Percentiles rank a stretch among this genome's conserved stretches.
Conservation (phyloP, 2,888 invertebrate genomes). For the Apamea sordens region DNA sequence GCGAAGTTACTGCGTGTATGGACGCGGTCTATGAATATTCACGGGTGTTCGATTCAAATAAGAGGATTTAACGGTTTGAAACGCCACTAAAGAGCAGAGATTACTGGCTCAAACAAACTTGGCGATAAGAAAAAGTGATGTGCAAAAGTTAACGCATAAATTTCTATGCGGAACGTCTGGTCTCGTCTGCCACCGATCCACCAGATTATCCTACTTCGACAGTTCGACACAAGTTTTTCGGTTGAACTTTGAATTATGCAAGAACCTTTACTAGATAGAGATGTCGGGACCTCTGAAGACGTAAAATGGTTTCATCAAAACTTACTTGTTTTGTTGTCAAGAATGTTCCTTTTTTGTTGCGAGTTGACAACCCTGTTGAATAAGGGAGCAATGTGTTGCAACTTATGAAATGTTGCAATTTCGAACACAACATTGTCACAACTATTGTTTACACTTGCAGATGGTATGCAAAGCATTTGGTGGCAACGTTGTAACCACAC, state of each 20-base stretch:
- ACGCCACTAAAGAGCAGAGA: slow-evolving; percentile 70
- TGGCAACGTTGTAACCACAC: slow-evolving; percentile 8
- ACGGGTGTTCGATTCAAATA: slow-evolving; percentile 62
- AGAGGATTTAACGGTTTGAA: slow-evolving; percentile 64
- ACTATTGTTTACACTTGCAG: slow-evolving; percentile 8
- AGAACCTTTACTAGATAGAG: slow-evolving; percentile 73
- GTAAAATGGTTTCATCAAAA: slow-evolving; percentile 66
- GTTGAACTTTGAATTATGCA: slow-evolving; percentile 77
- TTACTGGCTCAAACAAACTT: slow-evolving; percentile 79
- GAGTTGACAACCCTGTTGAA: slow-evolving; percentile 49
- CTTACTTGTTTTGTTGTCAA: slow-evolving; percentile 63
- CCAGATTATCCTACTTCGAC: slow-evolving; percentile 86
- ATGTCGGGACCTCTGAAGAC: slow-evolving; percentile 59
- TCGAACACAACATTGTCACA: slow-evolving; percentile 17
- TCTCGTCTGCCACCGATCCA: slow-evolving; percentile 82
- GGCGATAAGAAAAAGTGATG: slow-evolving; percentile 88
- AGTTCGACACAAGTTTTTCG: slow-evolving; percentile 81
- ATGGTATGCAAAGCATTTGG: slow-evolving; percentile 23
- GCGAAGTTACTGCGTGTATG: slow-evolving; percentile 46
- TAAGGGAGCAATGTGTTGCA: slow-evolving; percentile 30
- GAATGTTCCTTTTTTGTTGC: slow-evolving; percentile 58
- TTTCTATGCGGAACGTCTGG: slow-evolving; percentile 84
- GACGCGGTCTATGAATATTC: slow-evolving; percentile 61
- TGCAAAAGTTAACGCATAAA: slow-evolving; percentile 87
- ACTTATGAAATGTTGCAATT: slow-evolving; percentile 34